Conservation (phyloP, 2,113 vertebrate species). For the Phocoena phocoena region DNA sequence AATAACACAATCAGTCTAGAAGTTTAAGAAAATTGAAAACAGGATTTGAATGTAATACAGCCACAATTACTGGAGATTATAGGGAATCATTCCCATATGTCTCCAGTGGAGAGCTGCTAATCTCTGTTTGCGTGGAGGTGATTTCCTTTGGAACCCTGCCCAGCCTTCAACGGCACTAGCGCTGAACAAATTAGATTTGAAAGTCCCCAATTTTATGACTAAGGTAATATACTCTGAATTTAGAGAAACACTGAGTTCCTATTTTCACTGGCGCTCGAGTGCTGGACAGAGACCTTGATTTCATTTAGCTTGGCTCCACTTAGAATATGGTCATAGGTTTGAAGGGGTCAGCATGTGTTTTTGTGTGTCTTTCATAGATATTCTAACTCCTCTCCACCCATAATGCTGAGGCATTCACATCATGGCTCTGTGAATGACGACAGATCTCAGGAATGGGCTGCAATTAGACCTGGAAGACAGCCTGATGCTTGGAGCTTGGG, state of each 20-base stretch:
- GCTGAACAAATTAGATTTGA: slow-evolving; percentile 92
- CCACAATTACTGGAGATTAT: slow-evolving; percentile 98
- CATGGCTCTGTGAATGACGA: slow-evolving; percentile 78
- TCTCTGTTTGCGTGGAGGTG: slow-evolving; percentile 95
- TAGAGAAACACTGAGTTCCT: slow-evolving; percentile 88
- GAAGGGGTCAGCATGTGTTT: slow-evolving; percentile 80
- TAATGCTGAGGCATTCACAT: slow-evolving; percentile 70
- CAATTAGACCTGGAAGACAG: slow-evolving; percentile 83
- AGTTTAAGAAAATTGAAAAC: slow-evolving; percentile 97
- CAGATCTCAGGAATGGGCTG: slow-evolving; percentile 82
- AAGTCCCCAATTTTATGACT: slow-evolving; percentile 91
- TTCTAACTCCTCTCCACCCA: slow-evolving; percentile 73
- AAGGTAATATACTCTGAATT: slow-evolving; percentile 90
- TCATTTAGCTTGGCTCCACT: slow-evolving; percentile 85
- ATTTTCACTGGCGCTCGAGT: slow-evolving; percentile 87
- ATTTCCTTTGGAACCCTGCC: slow-evolving; percentile 94
- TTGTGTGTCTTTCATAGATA: slow-evolving; percentile 74
- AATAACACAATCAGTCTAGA: slow-evolving; percentile 98
- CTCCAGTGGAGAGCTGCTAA: slow-evolving; percentile 96
- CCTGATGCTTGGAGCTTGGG: slow-evolving; percentile 69
- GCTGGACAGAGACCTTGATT: slow-evolving; percentile 87
- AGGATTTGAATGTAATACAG: slow-evolving; percentile 95
- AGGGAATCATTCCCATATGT: slow-evolving; percentile 98
- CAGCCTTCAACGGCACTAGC: slow-evolving; percentile 88
- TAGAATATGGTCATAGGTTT: slow-evolving; percentile 75